phyloP scores from a whole-genome alignment of 2,797 vertebrate species.

The Crocidura indochinensis region DNA sequence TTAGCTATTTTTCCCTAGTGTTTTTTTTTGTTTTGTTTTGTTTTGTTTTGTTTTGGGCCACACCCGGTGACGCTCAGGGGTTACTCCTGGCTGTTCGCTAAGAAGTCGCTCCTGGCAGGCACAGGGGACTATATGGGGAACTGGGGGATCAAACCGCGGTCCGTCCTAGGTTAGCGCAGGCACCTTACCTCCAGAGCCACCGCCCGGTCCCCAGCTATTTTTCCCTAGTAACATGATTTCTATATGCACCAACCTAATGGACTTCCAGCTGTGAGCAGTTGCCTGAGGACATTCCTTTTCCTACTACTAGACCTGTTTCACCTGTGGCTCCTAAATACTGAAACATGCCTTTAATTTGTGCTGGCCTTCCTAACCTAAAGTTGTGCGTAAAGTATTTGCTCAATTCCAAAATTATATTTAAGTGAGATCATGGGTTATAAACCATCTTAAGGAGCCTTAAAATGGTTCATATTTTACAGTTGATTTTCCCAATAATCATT shows the following conservation, averaged over 20 bases:
- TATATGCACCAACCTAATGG: background rate
- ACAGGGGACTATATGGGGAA: too few relatives aligned
- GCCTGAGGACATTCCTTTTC: slow-evolving; percentile 23
- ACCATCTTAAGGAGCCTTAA: slow-evolving; percentile 17
- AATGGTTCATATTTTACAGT: slow-evolving; percentile 46
- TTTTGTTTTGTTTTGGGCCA: too few relatives aligned
- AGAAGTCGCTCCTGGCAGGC: too few relatives aligned
- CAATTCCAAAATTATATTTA: slow-evolving; percentile 17
- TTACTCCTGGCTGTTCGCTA: too few relatives aligned
- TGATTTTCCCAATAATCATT: slow-evolving; percentile 61
- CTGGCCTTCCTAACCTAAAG: background rate
- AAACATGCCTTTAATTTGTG: slow-evolving; percentile 43
- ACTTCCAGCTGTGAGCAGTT: background rate
- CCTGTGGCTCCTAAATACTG: background rate
- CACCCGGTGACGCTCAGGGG: too few relatives aligned
- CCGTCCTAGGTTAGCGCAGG: too few relatives aligned
- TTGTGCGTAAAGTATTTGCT: background rate
- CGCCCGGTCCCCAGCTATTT: too few relatives aligned
- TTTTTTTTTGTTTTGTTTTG: too few relatives aligned
- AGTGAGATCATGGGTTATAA: slow-evolving; percentile 52
- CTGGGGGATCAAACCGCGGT: too few relatives aligned
- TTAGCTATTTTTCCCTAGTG: too few relatives aligned
- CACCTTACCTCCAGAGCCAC: too few relatives aligned
- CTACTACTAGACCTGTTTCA: slow-evolving; percentile 31
- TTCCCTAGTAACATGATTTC: background rate